Base-by-base conservation (phyloP, 2,797 vertebrate genomes). In the Falco cherrug region DNA sequence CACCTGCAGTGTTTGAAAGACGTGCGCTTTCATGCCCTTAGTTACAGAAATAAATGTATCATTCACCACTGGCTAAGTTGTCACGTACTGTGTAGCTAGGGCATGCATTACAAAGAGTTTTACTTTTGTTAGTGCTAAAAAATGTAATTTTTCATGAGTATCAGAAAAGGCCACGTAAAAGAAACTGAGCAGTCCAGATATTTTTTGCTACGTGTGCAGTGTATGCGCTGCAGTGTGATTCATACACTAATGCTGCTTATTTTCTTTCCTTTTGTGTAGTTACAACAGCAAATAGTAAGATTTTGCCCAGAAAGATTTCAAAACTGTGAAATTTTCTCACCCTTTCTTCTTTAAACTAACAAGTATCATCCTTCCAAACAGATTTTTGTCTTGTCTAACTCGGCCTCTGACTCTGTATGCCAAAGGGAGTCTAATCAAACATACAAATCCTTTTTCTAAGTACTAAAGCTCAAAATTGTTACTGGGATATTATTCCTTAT, bases 51-150 rank as follows among this genome's bases (percentile, higher is more conserved):
- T 48, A 53, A 90, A 60, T 9, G 9, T 48, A 20, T 51, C 16
- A 5, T 29, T 57, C 24, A 11, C n/a, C 8, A 39, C 39, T 64
- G 47, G 31, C 0, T 1, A n/a, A 79, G 13, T 26, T 39, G 26
- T 41, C 12, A 6, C 1, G 1, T 63, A 9, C 28, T 1, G 0
- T 26, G 28, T 29, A 71, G 25, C 22, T 57, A 50, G 10, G 17
- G 13, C 12, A 11, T 18, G 35, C 16, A 10, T 73, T 77, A 35
- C 18, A 35, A 67, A 74, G 47, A 54, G 24, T 18, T 85, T 93
- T 69, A 54, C 29, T 82, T 91, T 64, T 41, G 9, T 65, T 76
- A 87, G 19, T 2, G 6, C 31, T 33, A 48, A 12, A 67, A 26
- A 76, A 76, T 5, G 11, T 20, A 37, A 16, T 50, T 76, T 85